Evolutionary conservation across 92 coral and sea anemone genomes (phyloP).

Genomic region (Palythoa grandis): DNA sequence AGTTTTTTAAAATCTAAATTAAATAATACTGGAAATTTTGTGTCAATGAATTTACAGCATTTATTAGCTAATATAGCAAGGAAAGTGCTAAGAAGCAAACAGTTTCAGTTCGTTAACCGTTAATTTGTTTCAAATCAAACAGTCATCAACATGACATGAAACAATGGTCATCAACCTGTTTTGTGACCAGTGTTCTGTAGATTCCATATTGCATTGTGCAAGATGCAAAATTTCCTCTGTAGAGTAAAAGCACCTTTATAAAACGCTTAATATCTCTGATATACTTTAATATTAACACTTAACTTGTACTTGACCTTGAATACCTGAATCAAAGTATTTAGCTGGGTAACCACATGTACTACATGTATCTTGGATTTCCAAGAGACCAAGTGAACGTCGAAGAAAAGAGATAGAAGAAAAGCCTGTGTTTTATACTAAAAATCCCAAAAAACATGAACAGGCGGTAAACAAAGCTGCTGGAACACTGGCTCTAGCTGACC

Average conservation of each 20-base stretch:
- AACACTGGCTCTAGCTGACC: not conserved
- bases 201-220: too few species aligned
- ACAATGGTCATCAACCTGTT: too few species aligned
- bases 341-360: conserved; percentile 12
- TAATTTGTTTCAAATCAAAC: too few species aligned
- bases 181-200: too few species aligned
- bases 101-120: too few species aligned
- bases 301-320: conserved; percentile 21
- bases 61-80: not conserved
- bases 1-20: not conserved
- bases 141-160: too few species aligned
- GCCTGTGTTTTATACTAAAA: not conserved
- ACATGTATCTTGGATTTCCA: conserved; percentile 1
- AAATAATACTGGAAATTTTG: conserved; percentile 2
- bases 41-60: conserved; percentile 16
- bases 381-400: conserved; percentile 17
- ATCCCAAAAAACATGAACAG: not conserved
- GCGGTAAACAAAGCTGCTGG: conserved; percentile 1
- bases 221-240: not conserved
- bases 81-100: not conserved
- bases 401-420: not conserved
- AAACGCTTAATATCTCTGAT: conserved; percentile 9
- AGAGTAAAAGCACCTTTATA: conserved; percentile 9
- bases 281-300: conserved; percentile 13
- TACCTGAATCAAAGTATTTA: not conserved